phyloP scores from a whole-genome alignment of 2,888 invertebrate species.

The Leptopilina drosophilae region DNA sequence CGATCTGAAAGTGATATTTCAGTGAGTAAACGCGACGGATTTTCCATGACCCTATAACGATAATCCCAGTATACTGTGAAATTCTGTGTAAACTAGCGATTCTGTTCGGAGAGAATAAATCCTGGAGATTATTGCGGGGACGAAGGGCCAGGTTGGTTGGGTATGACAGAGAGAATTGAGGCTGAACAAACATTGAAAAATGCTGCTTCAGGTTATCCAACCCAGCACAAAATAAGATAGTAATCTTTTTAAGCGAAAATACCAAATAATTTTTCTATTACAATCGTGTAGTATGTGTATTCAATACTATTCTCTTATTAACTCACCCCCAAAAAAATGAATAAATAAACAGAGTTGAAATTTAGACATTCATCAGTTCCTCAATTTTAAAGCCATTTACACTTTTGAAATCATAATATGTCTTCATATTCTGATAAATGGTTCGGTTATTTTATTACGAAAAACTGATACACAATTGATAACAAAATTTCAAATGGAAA shows the following conservation, averaged over 20 bases:
- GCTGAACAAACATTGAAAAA: conserved; percentile 47
- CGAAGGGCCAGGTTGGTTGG: conserved; percentile 48
- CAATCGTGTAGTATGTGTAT: no score
- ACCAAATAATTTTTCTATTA: neutral
- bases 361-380: no score
- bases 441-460: no score
- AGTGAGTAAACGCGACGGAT: conserved; percentile 29
- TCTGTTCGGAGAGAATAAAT: conserved; percentile 54
- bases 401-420: no score
- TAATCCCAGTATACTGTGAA: conserved; percentile 52
- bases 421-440: no score
- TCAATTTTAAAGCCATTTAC: no score
- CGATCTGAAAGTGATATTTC: conserved; percentile 37
- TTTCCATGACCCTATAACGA: conserved; percentile 43
- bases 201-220: conserved; percentile 44
- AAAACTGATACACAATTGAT: no score
- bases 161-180: conserved; percentile 42
- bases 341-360: no score
- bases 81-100: conserved; percentile 52
- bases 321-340: no score
- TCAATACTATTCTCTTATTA: no score
- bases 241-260: conserved; percentile 19
- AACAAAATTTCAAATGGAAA: no score
- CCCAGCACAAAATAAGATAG: conserved; percentile 25
- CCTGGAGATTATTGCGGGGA: conserved; percentile 57